Evolutionary conservation across 2,113 vertebrate species (phyloP).

Genomic region (Meriones unguiculatus): DNA sequence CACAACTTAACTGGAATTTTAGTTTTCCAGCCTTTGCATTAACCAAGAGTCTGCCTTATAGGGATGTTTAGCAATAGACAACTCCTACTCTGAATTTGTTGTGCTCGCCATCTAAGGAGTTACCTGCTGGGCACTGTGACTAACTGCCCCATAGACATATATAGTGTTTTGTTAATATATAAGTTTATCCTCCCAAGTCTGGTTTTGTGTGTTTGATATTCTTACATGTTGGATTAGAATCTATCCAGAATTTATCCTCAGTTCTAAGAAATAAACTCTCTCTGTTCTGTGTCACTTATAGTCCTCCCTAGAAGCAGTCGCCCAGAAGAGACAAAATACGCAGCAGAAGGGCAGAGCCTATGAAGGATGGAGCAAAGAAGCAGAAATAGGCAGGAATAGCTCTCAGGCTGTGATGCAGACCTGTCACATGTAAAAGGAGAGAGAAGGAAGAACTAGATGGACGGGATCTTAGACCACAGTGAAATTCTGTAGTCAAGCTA

Average conservation of each 20-base stretch:
- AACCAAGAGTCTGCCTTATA: not conserved
- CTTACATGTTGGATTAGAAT: not conserved
- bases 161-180: not conserved
- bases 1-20: constrained; percentile 50
- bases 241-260: constrained; percentile 3
- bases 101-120: not conserved
- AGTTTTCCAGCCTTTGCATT: constrained; percentile 47
- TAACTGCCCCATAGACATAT: not conserved
- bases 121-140: not conserved
- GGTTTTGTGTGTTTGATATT: not conserved
- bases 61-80: not conserved
- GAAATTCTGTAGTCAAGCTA: not conserved
- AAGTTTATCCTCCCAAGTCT: not conserved
- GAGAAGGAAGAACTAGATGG: not conserved
- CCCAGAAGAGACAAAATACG: not conserved
- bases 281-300: not conserved
- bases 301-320: not conserved
- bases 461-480: not conserved
- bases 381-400: not conserved
- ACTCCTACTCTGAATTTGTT: not conserved
- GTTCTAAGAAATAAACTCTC: constrained; percentile 17
- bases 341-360: not conserved
- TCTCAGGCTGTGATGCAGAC: not conserved
- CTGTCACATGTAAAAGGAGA: not conserved
- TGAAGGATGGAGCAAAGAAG: not conserved